Percentiles rank a stretch among this genome's conserved stretches.
phyloP scores from a whole-genome alignment of 2,888 invertebrate species.

The Lucinisca nassula region DNA sequence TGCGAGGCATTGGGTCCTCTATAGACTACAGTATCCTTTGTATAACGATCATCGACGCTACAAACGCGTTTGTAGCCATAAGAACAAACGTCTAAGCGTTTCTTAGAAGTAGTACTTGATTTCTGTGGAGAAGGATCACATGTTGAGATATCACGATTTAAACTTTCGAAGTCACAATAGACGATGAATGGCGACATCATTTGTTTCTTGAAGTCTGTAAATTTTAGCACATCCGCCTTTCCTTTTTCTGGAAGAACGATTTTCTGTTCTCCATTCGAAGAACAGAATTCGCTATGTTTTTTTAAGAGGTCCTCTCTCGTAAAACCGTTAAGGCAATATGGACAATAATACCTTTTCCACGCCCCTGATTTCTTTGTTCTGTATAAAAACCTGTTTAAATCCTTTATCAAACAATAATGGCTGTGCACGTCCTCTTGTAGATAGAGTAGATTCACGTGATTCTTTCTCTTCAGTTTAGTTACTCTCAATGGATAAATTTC shows the following conservation, averaged over 20 bases:
- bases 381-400: conserved; percentile 58
- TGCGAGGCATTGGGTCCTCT: conserved; percentile 35
- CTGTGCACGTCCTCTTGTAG: conserved; percentile 23
- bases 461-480: conserved; percentile 15
- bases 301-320: conserved; percentile 2
- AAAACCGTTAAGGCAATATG: conserved; percentile 60
- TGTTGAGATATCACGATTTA: conserved; percentile 23
- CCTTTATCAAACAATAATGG: conserved; percentile 57
- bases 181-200: conserved; percentile 51
- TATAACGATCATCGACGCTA: conserved; percentile 38
- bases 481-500: conserved; percentile 52
- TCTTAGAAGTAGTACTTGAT: background rate
- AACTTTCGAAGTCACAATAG: conserved; percentile 59
- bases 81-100: conserved; percentile 29
- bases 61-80: conserved; percentile 50
- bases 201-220: conserved; percentile 52
- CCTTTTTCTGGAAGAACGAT: conserved; percentile 48
- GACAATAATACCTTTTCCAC: conserved; percentile 34
- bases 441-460: conserved; percentile 59
- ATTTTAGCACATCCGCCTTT: conserved; percentile 49
- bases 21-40: conserved; percentile 50
- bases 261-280: conserved; percentile 44
- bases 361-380: conserved; percentile 23
- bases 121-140: conserved; percentile 6
- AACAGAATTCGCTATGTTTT: conserved; percentile 44